Evolutionary conservation across 2,113 vertebrate genomes (phyloP), one percentile per base, ranked within the genome.

Genomic region (Glaucidium brasilianum): DNA sequence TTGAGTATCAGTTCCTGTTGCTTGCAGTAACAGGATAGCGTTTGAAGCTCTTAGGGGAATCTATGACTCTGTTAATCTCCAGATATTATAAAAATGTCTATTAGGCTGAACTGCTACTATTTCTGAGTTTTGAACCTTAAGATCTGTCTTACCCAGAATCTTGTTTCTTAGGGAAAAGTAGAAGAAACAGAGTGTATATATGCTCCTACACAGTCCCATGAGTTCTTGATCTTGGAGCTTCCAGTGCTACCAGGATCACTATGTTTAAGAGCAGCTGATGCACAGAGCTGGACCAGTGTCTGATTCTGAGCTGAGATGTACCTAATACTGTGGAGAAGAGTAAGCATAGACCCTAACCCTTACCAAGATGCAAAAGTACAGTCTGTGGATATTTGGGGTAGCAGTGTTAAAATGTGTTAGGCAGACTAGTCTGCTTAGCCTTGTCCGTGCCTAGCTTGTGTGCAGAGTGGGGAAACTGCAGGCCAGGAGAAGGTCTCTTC

Each of bases 1-100:
- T 73, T 0, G 5, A 79, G 90, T 97, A 83, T 95, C 77, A 5
- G 87, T 95, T 97, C 94, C 89, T 85, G 66, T 95, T 85, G 41
- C 69, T 86, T 91, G 84, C 67, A 76, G 88, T 92, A 91, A 72
- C 16, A 4, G 60, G 66, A 53, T 64, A 63, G 37, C 66, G 26
- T 89, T 91, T 69, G 77, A 68, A 90, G 55, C 63, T 82, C n/a
- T 63, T 53, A 3, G 58, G 41, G 58, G 47, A 76, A 50, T 75
- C 41, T 68, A 12, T 53, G 35, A 64, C 64, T 80, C 14, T 26
- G 10, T 78, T 90, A 27, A 39, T 84, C 8, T 95, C 9, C 56
- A 92, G 37, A 30, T 82, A 66, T 7, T 67, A 34, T 27, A 58
- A 52, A 83, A 75, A 43, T 27, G 18, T 67, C 83, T 55, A 41